Evolutionary conservation across 2,113 vertebrate genomes (phyloP).

Genomic region (Mohoua ochrocephala): DNA sequence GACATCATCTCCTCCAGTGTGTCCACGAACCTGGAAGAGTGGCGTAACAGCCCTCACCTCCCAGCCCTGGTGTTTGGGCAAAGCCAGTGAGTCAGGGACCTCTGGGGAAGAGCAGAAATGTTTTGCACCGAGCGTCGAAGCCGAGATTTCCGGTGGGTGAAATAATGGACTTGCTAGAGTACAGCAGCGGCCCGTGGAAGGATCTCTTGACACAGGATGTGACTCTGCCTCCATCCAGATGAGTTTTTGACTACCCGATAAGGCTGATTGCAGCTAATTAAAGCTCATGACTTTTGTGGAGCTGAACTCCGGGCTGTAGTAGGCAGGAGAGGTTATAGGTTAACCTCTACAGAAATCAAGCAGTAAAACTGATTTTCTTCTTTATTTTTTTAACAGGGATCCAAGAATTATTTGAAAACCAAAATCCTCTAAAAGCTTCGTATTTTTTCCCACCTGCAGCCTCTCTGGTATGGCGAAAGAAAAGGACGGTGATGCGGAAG

Average conservation of each 20-base stretch:
- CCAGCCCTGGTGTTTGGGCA: background rate
- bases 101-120: background rate
- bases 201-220: background rate
- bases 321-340: background rate
- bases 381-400: background rate
- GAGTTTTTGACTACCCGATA: background rate
- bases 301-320: background rate
- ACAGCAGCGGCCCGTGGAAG: background rate
- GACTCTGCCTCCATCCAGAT: background rate
- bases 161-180: background rate
- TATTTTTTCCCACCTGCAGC: background rate
- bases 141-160: background rate
- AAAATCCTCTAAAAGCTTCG: background rate
- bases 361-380: background rate
- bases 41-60: background rate
- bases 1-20: background rate
- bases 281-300: background rate
- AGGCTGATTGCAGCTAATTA: background rate
- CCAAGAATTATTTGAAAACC: background rate
- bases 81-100: background rate
- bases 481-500: background rate
- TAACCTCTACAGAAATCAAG: background rate
- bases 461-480: background rate
- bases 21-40: background rate
- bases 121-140: rapidly evolving